Evolutionary conservation across 2,113 vertebrate species (phyloP).

Genomic region (Eidolon helvum): DNA sequence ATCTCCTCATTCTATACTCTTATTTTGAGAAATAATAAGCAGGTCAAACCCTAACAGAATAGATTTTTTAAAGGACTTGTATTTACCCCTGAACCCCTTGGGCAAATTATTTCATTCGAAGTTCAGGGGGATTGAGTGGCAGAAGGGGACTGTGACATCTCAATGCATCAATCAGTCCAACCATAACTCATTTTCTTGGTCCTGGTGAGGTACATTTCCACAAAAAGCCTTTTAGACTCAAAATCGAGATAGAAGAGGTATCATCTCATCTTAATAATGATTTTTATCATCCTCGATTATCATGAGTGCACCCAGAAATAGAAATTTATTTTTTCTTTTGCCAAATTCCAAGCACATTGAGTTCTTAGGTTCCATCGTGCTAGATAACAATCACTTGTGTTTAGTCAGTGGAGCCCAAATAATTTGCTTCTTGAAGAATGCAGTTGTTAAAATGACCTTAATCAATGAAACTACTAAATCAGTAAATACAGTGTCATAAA

Average conservation of each 20-base stretch:
- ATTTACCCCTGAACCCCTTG: background rate
- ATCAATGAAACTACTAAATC: background rate
- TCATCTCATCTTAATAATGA: background rate
- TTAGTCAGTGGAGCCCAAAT: background rate
- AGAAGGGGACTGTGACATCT: background rate
- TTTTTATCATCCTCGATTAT: background rate
- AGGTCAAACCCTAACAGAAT: background rate
- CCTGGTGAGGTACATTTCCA: background rate
- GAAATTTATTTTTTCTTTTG: background rate
- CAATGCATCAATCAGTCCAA: background rate
- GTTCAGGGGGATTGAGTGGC: background rate
- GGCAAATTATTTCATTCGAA: background rate
- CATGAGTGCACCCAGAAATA: background rate
- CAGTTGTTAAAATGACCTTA: slow-evolving; percentile 33
- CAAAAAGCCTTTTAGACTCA: background rate
- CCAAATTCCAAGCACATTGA: background rate
- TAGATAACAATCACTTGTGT: background rate
- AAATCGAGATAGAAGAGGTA: background rate
- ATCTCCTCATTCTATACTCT: background rate
- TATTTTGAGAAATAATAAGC: background rate
- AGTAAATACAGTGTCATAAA: background rate
- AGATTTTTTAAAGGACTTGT: background rate
- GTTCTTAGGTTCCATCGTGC: background rate
- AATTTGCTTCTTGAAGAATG: background rate
- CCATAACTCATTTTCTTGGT: background rate